phyloP scores from a whole-genome alignment of 2,888 invertebrate species.

The Amphipyra tragopoginis region DNA sequence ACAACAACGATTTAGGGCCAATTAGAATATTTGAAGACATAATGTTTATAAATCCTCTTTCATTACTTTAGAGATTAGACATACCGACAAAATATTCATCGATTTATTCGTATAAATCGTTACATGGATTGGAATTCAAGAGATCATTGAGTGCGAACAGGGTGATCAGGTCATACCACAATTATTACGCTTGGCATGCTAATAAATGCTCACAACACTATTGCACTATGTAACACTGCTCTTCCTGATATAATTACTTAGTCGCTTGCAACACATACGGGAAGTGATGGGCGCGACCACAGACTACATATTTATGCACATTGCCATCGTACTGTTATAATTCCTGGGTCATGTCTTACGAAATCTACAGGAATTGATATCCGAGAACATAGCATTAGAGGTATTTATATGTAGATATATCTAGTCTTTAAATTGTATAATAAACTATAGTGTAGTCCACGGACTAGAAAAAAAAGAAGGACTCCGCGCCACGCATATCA shows the following conservation, averaged over 20 bases:
- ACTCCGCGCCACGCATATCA: too few species aligned
- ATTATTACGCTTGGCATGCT: constrained; percentile 17
- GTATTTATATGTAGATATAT: too few species aligned
- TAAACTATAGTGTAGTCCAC: too few species aligned
- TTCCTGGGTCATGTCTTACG: constrained; percentile 14
- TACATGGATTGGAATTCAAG: constrained; percentile 19
- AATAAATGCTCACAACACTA: constrained; percentile 10
- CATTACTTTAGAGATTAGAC: too few species aligned
- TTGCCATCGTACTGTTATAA: constrained; percentile 3
- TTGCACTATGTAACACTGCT: neutral
- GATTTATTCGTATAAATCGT: constrained; percentile 1
- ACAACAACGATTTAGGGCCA: too few species aligned
- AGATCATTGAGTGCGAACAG: constrained; percentile 38
- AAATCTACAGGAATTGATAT: constrained; percentile 24
- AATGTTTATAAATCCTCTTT: too few species aligned
- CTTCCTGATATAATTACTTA: constrained; percentile 43
- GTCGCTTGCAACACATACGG: constrained; percentile 4
- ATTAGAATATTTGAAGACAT: too few species aligned
- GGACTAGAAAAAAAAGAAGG: too few species aligned
- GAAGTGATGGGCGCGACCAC: neutral
- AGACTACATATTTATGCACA: neutral
- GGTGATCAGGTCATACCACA: constrained; percentile 4
- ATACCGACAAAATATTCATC: neutral
- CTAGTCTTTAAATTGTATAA: too few species aligned
- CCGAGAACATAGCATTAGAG: neutral